phyloP scores from a whole-genome alignment of 2,797 vertebrate genomes.

The Hoplostethus mediterraneus region DNA sequence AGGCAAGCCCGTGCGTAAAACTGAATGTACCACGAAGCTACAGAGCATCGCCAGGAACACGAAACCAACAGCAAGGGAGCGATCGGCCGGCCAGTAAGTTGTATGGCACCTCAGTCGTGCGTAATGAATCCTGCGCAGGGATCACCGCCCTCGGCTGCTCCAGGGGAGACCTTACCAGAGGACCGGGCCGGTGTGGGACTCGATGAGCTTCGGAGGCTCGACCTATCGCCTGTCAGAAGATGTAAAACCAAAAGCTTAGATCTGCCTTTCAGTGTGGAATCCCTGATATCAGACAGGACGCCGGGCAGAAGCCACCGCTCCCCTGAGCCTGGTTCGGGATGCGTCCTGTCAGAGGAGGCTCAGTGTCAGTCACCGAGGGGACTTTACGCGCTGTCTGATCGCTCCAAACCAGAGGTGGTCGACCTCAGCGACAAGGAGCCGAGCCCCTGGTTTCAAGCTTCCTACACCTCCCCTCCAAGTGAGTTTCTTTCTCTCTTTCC shows the following conservation, averaged over 20 bases:
- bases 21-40: slow-evolving; percentile 38
- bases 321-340: slow-evolving; percentile 56
- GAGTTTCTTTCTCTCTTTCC: slow-evolving; percentile 66
- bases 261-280: slow-evolving; percentile 89
- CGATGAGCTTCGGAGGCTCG: slow-evolving; percentile 68
- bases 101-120: slow-evolving; percentile 88
- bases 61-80: slow-evolving; percentile 42
- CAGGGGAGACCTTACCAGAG: slow-evolving; percentile 72
- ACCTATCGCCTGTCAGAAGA: slow-evolving; percentile 71
- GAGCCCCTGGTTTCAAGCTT: slow-evolving; percentile 77
- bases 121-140: slow-evolving; percentile 87
- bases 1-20: slow-evolving; percentile 69
- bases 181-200: slow-evolving; percentile 58
- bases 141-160: slow-evolving; percentile 71
- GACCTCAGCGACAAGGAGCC: slow-evolving; percentile 77
- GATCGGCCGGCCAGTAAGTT: slow-evolving; percentile 60
- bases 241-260: slow-evolving; percentile 77
- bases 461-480: slow-evolving; percentile 84
- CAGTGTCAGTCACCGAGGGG: slow-evolving; percentile 74
- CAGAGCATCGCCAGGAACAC: slow-evolving; percentile 49
- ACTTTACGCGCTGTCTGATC: slow-evolving; percentile 60
- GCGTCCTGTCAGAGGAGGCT: slow-evolving; percentile 63
- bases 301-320: slow-evolving; percentile 62
- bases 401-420: slow-evolving; percentile 73
- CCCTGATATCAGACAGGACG: slow-evolving; percentile 84